These are phyloP conservation scores for Sinosuthora webbiana DNA, from an alignment of 2,113 vertebrate species.

Conservation along the genomic window DNA sequence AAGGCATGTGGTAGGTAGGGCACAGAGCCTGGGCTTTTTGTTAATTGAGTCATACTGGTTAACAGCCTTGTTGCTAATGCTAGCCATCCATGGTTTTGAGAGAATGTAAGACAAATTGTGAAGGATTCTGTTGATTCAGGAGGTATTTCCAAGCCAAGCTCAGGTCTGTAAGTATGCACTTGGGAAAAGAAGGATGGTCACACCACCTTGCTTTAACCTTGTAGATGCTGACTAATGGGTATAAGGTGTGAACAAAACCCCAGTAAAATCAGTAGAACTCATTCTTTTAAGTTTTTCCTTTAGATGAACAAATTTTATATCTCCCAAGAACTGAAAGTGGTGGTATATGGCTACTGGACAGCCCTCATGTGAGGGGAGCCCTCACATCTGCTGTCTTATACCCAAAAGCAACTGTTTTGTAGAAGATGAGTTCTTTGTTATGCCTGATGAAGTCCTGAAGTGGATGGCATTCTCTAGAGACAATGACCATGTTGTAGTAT, in stretches of 20 bases:
- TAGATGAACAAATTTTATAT: background rate
- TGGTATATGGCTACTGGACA: background rate
- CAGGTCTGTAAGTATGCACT: background rate
- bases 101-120: background rate
- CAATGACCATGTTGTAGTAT: background rate
- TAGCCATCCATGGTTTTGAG: background rate
- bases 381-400: background rate
- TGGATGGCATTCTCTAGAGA: background rate
- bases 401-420: background rate
- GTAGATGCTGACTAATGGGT: background rate
- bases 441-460: background rate
- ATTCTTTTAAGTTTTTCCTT: background rate
- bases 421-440: background rate
- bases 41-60: background rate
- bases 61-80: background rate
- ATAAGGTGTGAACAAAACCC: background rate
- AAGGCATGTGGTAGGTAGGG: background rate
- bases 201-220: background rate
- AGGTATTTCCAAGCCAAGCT: background rate
- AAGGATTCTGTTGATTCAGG: background rate
- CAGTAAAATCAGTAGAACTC: background rate
- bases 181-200: background rate
- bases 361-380: background rate
- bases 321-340: background rate
- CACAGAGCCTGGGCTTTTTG: background rate